phyloP scores from a whole-genome alignment of 2,797 vertebrate genomes.

The Distichodus sexfasciatus region DNA sequence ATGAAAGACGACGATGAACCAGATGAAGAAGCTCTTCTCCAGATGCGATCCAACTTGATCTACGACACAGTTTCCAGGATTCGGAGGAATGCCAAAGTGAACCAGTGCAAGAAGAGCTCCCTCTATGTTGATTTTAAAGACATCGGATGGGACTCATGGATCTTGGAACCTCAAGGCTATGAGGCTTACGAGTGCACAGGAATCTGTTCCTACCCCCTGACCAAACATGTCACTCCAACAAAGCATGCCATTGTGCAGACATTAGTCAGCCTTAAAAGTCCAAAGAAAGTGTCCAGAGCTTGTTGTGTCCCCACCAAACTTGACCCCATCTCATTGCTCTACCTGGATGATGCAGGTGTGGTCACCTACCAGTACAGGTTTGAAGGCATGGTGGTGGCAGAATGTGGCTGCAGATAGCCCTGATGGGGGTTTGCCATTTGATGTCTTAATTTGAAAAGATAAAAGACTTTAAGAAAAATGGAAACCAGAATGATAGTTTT shows the following conservation, averaged over 20 bases:
- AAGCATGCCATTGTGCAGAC: conserved; percentile 98
- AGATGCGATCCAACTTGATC: conserved; percentile 95
- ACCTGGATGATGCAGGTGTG: conserved; percentile 90
- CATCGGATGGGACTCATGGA: conserved; percentile 98
- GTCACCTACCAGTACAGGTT: conserved; percentile 99
- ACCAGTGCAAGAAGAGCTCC: conserved; percentile 90
- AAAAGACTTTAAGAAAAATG: conserved; percentile 15
- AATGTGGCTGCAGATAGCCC: conserved; percentile 97
- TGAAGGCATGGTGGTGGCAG: conserved; percentile 95
- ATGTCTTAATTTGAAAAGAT: conserved; percentile 55
- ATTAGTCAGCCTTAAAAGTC: conserved; percentile 87
- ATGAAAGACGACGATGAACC: conserved; percentile 71
- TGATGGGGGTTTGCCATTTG: conserved; percentile 4
- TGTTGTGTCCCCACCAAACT: conserved; percentile 97
- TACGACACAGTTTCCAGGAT: conserved; percentile 91
- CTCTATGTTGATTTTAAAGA: conserved; percentile 97
- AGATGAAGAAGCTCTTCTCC: conserved; percentile 87
- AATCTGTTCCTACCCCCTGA: conserved; percentile 87
- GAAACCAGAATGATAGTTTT: conserved; percentile 17
- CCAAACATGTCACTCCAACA: conserved; percentile 92
- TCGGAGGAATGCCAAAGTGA: conserved; percentile 91
- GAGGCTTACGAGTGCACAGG: conserved; percentile 93
- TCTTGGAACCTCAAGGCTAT: conserved; percentile 88
- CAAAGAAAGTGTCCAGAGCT: conserved; percentile 87
- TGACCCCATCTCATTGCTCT: conserved; percentile 95